Base-by-base conservation (phyloP, 2,888 invertebrate genomes). In the Drosophila falleni region DNA sequence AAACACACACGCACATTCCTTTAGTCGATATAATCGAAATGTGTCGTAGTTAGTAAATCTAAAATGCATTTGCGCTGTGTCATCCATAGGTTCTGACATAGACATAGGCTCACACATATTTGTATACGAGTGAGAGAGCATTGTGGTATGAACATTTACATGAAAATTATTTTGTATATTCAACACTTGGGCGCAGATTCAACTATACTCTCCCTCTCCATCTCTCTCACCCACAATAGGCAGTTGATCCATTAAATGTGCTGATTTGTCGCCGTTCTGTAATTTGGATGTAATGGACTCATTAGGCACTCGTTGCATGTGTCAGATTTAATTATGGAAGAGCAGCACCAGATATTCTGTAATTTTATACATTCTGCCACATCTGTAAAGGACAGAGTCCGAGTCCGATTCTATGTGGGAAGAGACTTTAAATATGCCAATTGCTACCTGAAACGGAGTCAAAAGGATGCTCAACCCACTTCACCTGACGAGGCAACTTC, bases 31-130 rank as follows among this genome's bases (percentile, higher is more conserved):
- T 76, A 71, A 84, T 81, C 76, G 72, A 89, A 89, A 85, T 89
- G 72, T 77, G 74, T 79, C 60, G 85, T 39, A 74, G 71, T 81
- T 79, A 76, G 79, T 77, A 79, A 79, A 85, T 79, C 79, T 70
- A 71, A 89, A 85, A 89, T 84, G 58, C 81, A 80, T 84, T 86
- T 87, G 47, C 56, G 47, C 58, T 54, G 42, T 61, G 63, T 42
- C 50, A 50, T 42, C 29, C 13, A 44, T 5, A 35, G 33, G 29
- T 16, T 29, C 29, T 35, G 10, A 44, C 35, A 31, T 5, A 31
- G 19, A 15, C 42, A 31, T n/a, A 8, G 26, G 6, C 46, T 37
- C 42, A 55, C 29, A 6, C 10, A 53, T 3, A 16, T 37, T 29
- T 6, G 54, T 31, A 41, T 35, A 26, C 35, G 16, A 49, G 10